Percentiles rank a stretch among this genome's conserved stretches.
These are phyloP conservation scores for Drosophila ustulata DNA, from an alignment of 2,888 invertebrate genomes.

Conservation along the genomic window DNA sequence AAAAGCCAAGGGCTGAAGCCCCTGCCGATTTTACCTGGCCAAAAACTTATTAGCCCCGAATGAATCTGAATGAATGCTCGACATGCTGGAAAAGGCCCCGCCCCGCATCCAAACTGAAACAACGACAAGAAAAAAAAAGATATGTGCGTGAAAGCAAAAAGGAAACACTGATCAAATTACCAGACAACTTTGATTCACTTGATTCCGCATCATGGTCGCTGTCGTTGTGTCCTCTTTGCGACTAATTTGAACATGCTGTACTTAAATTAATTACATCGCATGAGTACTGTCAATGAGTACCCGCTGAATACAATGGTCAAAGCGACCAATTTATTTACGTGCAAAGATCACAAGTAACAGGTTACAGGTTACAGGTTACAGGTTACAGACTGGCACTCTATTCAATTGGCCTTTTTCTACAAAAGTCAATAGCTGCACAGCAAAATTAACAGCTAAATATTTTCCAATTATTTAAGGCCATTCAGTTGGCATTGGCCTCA, in stretches of 20 bases:
- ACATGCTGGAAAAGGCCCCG: conserved; percentile 45
- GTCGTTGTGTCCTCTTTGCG: conserved; percentile 13
- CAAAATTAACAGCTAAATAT: background rate
- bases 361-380: background rate
- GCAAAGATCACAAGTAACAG: background rate
- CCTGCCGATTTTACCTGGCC: conserved; percentile 21
- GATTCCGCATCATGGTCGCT: conserved; percentile 39
- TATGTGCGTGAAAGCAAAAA: background rate
- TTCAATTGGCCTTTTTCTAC: background rate
- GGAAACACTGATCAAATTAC: conserved; percentile 64
- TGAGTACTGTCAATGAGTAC: background rate
- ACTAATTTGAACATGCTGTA: conserved; percentile 36
- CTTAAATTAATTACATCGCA: conserved; percentile 44
- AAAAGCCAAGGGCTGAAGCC: conserved; percentile 52
- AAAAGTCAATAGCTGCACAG: too few species aligned
- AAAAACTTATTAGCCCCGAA: conserved; percentile 60
- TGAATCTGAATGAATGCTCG: conserved; percentile 39
- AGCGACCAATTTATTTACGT: background rate
- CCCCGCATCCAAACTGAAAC: background rate
- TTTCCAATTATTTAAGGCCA: background rate
- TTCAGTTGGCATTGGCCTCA: background rate
- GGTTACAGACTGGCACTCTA: background rate
- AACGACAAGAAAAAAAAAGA: background rate
- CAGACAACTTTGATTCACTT: conserved; percentile 67
- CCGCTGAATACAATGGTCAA: background rate